Evolutionary conservation across 2,113 vertebrate species (phyloP).

Genomic region (Peromyscus maniculatus): DNA sequence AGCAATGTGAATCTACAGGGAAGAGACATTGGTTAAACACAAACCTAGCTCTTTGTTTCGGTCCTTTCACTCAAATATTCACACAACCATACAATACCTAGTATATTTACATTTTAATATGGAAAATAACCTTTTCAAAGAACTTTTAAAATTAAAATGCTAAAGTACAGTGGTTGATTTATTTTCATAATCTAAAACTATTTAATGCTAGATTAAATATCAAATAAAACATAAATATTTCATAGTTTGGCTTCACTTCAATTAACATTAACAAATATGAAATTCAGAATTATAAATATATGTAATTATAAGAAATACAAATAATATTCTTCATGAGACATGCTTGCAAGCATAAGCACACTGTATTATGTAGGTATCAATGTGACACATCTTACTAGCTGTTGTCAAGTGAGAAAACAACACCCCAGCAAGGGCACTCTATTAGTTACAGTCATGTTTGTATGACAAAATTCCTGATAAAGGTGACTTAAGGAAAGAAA

Average conservation of each 20-base stretch:
- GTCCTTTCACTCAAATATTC: neutral
- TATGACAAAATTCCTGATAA: neutral
- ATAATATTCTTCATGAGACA: neutral
- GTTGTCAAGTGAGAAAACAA: neutral
- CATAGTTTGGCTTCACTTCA: neutral
- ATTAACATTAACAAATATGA: neutral
- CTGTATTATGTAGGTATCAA: neutral
- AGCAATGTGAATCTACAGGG: neutral
- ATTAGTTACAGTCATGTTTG: neutral
- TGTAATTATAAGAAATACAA: slow-evolving; percentile 22
- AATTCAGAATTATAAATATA: neutral
- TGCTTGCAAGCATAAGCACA: neutral
- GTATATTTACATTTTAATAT: neutral
- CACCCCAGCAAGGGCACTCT: neutral
- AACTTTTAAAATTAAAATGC: slow-evolving; percentile 16
- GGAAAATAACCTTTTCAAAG: neutral
- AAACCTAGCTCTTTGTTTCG: neutral
- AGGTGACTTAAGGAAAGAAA: neutral
- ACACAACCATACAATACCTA: neutral
- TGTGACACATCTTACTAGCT: neutral
- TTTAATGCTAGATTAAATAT: neutral
- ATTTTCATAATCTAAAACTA: neutral
- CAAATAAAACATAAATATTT: neutral
- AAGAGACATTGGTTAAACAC: neutral
- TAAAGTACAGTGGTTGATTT: neutral